Conservation (phyloP, 2,113 vertebrate genomes). For the Malurus melanocephalus region DNA sequence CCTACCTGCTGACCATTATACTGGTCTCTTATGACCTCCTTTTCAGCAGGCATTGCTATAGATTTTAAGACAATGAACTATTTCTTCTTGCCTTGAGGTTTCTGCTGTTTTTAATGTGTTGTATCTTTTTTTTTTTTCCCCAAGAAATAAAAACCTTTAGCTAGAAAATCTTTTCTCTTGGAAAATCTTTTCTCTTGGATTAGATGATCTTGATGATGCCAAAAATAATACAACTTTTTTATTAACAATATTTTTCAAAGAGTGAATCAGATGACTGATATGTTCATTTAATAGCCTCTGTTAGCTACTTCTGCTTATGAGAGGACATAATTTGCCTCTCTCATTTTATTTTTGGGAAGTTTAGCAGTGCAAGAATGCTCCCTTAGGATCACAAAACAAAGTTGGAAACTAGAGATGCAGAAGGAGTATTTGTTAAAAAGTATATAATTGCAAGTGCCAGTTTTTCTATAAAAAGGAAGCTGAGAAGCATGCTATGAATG, state of each 20-base stretch:
- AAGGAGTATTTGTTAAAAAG: conserved; percentile 47
- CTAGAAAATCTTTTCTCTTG: not conserved
- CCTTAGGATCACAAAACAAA: conserved; percentile 32
- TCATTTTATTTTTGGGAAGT: conserved; percentile 29
- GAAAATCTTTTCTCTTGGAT: not conserved
- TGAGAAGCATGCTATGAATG: conserved; percentile 50
- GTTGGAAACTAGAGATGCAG: conserved; percentile 3
- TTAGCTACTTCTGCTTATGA: conserved; percentile 23
- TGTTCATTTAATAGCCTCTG: conserved; percentile 28
- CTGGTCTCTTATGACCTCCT: not conserved
- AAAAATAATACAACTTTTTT: conserved; percentile 21
- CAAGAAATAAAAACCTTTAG: not conserved
- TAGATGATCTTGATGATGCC: not conserved
- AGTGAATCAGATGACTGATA: conserved; percentile 11
- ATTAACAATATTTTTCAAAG: conserved; percentile 30
- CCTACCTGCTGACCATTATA: not conserved
- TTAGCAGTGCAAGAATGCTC: not conserved
- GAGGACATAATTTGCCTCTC: conserved; percentile 1
- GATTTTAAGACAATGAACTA: not conserved
- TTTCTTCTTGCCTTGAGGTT: not conserved
- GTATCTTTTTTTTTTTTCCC: not conserved
- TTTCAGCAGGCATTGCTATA: not conserved
- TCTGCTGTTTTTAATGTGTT: not conserved
- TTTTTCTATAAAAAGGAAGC: conserved; percentile 55
- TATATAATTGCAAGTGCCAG: conserved; percentile 35